Evolutionary conservation across 2,113 vertebrate species (phyloP).

Genomic region (Notarius quadriscutis): DNA sequence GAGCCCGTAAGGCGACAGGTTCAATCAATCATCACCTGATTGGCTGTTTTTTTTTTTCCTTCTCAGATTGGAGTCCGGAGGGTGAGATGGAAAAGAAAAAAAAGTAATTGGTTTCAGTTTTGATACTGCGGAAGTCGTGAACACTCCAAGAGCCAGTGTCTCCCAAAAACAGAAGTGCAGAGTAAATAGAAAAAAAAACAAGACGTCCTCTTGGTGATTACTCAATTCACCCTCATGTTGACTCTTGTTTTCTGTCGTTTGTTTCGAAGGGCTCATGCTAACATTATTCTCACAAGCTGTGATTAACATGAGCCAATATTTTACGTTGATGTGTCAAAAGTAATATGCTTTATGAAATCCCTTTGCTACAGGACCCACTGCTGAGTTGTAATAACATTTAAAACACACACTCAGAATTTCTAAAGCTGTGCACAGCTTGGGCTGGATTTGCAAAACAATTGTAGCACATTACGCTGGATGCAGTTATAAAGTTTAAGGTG

Average conservation of each 20-base stretch:
- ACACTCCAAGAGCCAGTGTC: constrained; percentile 33
- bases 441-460: background rate
- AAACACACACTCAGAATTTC: background rate
- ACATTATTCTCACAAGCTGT: constrained; percentile 25
- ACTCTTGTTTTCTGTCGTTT: background rate
- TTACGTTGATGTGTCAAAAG: constrained; percentile 31
- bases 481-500: no score
- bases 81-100: constrained; percentile 46
- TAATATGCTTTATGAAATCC: constrained; percentile 41
- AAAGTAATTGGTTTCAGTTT: constrained; percentile 53
- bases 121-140: constrained; percentile 41
- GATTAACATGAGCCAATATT: constrained; percentile 36
- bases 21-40: constrained; percentile 66
- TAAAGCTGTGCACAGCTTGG: background rate
- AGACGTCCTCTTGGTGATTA: constrained; percentile 38
- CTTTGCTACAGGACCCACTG: background rate
- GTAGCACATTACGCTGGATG: background rate
- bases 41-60: constrained; percentile 53
- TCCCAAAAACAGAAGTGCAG: background rate
- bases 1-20: constrained; percentile 62
- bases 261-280: constrained; percentile 14
- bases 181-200: constrained; percentile 43
- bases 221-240: background rate
- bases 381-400: background rate
- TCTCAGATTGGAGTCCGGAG: constrained; percentile 58